Percentiles rank a stretch among this genome's conserved stretches.
Evolutionary conservation across 2,888 invertebrate genomes (phyloP).

Genomic region (Xylota sylvarum): DNA sequence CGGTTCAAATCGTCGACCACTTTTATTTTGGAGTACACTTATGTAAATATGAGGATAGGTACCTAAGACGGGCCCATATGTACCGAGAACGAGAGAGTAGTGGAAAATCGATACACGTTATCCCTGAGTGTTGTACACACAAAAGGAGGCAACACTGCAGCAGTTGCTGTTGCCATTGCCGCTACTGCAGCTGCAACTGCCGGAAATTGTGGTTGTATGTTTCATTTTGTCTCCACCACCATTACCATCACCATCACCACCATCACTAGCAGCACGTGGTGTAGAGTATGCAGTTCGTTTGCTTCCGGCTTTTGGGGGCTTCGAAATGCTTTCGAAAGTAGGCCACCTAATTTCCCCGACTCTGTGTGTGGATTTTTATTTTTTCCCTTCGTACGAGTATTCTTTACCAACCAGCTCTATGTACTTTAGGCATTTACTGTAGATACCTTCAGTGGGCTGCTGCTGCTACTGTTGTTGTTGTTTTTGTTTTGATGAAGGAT

Average conservation of each 20-base stretch:
- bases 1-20: slow-evolving; percentile 61
- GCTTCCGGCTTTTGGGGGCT: slow-evolving; percentile 71
- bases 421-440: slow-evolving; percentile 21
- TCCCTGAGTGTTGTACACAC: slow-evolving; percentile 67
- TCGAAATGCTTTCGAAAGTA: slow-evolving; percentile 66
- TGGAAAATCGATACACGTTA: slow-evolving; percentile 72
- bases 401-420: slow-evolving; percentile 35
- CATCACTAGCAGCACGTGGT: slow-evolving; percentile 44
- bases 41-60: slow-evolving; percentile 63
- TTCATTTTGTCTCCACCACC: slow-evolving; percentile 37
- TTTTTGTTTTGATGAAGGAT: slow-evolving; percentile 25
- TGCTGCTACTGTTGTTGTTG: slow-evolving; percentile 42
- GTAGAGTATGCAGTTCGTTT: slow-evolving; percentile 43
- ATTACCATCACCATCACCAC: slow-evolving; percentile 6
- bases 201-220: slow-evolving; percentile 70
- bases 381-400: slow-evolving; percentile 1
- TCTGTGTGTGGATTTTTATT: slow-evolving; percentile 16
- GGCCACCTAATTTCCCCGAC: slow-evolving; percentile 71
- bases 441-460: slow-evolving; percentile 10
- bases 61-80: slow-evolving; percentile 45
- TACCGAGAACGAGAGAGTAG: slow-evolving; percentile 35
- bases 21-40: slow-evolving; percentile 67
- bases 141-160: slow-evolving; percentile 70
- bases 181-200: slow-evolving; percentile 56
- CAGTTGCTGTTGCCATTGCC: slow-evolving; percentile 50